Evolutionary conservation across 2,113 vertebrate genomes (phyloP).

Genomic region (Tupaia chinensis): DNA sequence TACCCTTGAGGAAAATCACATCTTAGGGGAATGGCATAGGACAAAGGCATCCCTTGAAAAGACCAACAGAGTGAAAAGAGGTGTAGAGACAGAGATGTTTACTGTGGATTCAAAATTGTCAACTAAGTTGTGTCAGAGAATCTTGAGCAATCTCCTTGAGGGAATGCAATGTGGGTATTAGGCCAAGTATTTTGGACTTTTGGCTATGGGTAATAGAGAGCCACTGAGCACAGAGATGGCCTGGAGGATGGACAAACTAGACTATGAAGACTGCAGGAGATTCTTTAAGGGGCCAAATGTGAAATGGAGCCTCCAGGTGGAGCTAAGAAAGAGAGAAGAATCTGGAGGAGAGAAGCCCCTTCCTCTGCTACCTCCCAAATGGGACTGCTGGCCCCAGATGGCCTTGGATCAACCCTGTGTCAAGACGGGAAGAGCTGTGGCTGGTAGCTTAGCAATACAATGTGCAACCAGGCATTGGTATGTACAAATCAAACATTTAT

Average conservation of each 20-base stretch:
- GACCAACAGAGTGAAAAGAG: background rate
- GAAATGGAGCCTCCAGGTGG: background rate
- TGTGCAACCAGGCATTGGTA: background rate
- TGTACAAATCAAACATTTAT: slow-evolving; percentile 19
- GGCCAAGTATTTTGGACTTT: background rate
- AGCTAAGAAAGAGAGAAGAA: background rate
- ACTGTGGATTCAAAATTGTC: background rate
- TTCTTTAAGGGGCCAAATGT: background rate
- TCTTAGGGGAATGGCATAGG: background rate
- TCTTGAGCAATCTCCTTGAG: background rate
- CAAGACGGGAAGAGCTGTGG: background rate
- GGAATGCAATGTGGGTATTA: background rate
- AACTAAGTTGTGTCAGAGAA: background rate
- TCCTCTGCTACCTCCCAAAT: background rate
- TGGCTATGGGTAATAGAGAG: background rate
- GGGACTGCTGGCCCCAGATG: background rate
- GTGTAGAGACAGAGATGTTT: background rate
- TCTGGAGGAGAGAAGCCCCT: background rate
- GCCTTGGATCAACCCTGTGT: background rate
- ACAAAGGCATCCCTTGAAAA: background rate
- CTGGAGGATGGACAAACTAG: background rate
- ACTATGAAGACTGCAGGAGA: background rate
- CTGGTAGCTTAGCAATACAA: background rate
- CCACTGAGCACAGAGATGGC: background rate
- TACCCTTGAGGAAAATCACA: background rate